These are phyloP conservation scores for Notechis scutatus DNA, from an alignment of 2,113 vertebrate species.

Conservation along the genomic window DNA sequence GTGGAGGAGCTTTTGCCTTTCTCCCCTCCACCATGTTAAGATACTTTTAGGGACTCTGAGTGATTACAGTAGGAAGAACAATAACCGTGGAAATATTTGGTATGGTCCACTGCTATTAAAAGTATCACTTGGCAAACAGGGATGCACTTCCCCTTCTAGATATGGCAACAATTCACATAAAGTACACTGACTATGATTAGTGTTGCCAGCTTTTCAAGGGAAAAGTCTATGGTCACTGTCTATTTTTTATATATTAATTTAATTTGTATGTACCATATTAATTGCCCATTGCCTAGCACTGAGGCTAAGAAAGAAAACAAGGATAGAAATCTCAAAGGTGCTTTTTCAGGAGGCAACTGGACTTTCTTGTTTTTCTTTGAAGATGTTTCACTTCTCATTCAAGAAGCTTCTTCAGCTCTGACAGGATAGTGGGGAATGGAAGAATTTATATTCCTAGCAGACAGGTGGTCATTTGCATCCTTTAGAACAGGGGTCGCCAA, in stretches of 20 bases:
- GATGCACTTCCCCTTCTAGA: not conserved
- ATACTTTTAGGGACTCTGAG: not conserved
- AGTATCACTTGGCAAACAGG: not conserved
- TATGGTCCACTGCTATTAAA: not conserved
- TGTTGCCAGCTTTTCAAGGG: conserved; percentile 1
- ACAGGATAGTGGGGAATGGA: no score
- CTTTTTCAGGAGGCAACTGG: no score
- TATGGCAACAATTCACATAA: not conserved
- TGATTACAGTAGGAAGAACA: conserved; percentile 15
- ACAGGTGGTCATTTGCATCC: no score
- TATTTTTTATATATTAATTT: conserved; percentile 19
- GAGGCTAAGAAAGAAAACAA: not conserved
- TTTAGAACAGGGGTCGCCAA: no score
- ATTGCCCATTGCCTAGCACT: not conserved
- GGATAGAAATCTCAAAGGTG: no score
- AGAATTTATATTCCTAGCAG: no score
- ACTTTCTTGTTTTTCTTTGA: no score
- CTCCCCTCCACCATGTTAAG: not conserved
- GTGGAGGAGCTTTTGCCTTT: not conserved
- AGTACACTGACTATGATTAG: conserved; percentile 1
- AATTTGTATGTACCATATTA: conserved; percentile 16
- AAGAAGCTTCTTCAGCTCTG: no score
- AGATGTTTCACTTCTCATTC: no score
- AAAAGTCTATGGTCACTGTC: conserved; percentile 1
- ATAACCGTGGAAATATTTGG: not conserved